Evolutionary conservation across 2,888 invertebrate species (phyloP).

Genomic region (Thymelicus lineola): DNA sequence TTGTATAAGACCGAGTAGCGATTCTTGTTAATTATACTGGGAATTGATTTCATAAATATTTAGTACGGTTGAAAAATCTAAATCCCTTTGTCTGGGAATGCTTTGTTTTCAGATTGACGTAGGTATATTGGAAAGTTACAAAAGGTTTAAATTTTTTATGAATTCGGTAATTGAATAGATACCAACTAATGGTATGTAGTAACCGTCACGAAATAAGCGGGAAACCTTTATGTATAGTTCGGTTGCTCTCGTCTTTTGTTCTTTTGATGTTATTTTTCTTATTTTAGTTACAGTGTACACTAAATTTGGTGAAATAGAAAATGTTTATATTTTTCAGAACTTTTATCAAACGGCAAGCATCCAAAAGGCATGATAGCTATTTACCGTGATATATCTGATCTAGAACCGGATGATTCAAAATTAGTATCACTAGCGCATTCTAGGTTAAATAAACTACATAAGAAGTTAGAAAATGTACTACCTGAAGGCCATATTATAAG

Average conservation of each 20-base stretch:
- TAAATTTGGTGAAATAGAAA: not conserved
- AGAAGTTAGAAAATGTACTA: slow-evolving; percentile 69
- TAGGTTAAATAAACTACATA: slow-evolving; percentile 71
- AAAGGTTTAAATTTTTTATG: not conserved
- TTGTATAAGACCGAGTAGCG: slow-evolving; percentile 7
- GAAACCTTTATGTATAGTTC: not conserved
- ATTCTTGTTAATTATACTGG: slow-evolving; percentile 28
- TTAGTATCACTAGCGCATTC: slow-evolving; percentile 64
- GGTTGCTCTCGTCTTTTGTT: not conserved
- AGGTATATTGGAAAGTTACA: not conserved
- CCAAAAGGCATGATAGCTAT: slow-evolving; percentile 77
- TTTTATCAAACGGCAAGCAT: slow-evolving; percentile 67
- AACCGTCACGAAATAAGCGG: too few relatives aligned
- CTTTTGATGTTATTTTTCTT: too few relatives aligned
- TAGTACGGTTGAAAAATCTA: slow-evolving; percentile 10
- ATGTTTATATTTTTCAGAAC: slow-evolving; percentile 55
- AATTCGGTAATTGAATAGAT: too few relatives aligned
- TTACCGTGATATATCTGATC: slow-evolving; percentile 71
- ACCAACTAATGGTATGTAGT: too few relatives aligned
- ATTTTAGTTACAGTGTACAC: too few relatives aligned
- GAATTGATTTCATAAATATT: slow-evolving; percentile 19
- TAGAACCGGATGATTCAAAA: slow-evolving; percentile 69
- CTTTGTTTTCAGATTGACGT: not conserved
- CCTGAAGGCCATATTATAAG: slow-evolving; percentile 80
- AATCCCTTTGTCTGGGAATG: not conserved